Evolutionary conservation across 2,888 invertebrate genomes (phyloP).

Genomic region (Drosophila limbata): DNA sequence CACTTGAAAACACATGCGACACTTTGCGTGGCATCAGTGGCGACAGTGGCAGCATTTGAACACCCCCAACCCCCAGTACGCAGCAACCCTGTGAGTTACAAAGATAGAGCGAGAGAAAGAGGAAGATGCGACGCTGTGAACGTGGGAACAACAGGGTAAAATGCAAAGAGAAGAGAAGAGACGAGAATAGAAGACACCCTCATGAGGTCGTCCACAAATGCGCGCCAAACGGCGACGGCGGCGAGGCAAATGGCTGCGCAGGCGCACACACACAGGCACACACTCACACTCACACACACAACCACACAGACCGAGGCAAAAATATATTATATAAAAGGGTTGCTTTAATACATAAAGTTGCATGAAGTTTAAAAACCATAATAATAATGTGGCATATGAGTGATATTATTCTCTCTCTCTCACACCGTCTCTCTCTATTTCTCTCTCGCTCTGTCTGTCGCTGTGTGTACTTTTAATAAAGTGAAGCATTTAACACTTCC

Average conservation of each 20-base stretch:
- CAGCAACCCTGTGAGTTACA: constrained; percentile 19
- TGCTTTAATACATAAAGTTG: constrained; percentile 33
- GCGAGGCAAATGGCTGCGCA: constrained; percentile 56
- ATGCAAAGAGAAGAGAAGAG: not conserved
- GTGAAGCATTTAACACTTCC: constrained; percentile 81
- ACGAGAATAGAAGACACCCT: constrained; percentile 50
- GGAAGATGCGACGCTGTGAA: constrained; percentile 12
- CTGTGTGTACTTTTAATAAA: constrained; percentile 75
- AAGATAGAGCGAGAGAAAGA: constrained; percentile 13
- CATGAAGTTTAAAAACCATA: constrained; percentile 61
- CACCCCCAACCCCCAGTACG: constrained; percentile 34
- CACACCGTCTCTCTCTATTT: not conserved
- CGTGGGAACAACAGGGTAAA: constrained; percentile 22
- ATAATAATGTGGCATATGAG: constrained; percentile 77
- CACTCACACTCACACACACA: constrained; percentile 15
- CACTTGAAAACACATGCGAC: constrained; percentile 82
- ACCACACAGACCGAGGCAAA: constrained; percentile 3
- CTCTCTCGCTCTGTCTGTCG: constrained; percentile 20
- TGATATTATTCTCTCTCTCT: constrained; percentile 54
- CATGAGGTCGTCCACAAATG: constrained; percentile 56
- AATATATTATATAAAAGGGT: constrained; percentile 54
- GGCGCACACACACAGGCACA: constrained; percentile 41
- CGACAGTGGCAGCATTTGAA: no score
- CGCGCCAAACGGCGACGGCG: constrained; percentile 67
- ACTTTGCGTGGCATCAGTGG: constrained; percentile 53